Evolutionary conservation across 2,888 invertebrate species (phyloP).

Genomic region (Cecidostiba fungosa): DNA sequence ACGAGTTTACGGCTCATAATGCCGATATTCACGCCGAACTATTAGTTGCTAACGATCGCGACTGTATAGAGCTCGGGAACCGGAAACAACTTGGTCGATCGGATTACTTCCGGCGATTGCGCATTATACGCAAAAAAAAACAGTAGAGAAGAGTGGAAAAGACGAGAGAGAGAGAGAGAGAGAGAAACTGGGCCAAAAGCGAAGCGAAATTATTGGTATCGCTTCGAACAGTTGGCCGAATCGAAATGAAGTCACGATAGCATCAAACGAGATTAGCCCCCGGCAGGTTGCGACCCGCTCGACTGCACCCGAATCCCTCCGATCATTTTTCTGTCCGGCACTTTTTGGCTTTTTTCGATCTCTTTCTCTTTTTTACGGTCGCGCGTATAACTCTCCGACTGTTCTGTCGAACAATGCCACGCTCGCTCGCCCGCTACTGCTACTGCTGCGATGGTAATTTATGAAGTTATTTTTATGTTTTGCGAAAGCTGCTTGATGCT

Average conservation of each 20-base stretch:
- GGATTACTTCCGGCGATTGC: conserved; percentile 45
- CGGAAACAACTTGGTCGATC: conserved; percentile 46
- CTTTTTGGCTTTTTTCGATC: background rate
- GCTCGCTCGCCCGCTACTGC: background rate
- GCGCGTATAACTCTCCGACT: background rate
- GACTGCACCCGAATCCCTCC: conserved; percentile 46
- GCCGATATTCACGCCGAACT: conserved; percentile 15
- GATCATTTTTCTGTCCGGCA: conserved; percentile 55
- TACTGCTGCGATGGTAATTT: background rate
- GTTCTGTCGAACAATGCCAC: background rate
- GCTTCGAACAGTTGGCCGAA: conserved; percentile 62
- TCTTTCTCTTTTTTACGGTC: conserved; percentile 19
- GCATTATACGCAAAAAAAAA: conserved; percentile 31
- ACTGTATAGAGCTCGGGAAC: conserved; percentile 45
- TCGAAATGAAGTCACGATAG: conserved; percentile 66
- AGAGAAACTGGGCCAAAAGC: conserved; percentile 29
- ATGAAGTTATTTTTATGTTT: conserved; percentile 22
- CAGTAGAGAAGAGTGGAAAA: background rate
- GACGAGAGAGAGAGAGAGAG: background rate
- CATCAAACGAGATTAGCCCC: conserved; percentile 65
- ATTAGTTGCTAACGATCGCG: conserved; percentile 27
- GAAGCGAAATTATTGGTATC: conserved; percentile 66
- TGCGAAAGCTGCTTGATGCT: background rate
- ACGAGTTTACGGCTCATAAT: background rate
- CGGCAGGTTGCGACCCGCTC: conserved; percentile 52